Base-by-base conservation (phyloP, 2,113 vertebrate species). In the Caranx melampygus region DNA sequence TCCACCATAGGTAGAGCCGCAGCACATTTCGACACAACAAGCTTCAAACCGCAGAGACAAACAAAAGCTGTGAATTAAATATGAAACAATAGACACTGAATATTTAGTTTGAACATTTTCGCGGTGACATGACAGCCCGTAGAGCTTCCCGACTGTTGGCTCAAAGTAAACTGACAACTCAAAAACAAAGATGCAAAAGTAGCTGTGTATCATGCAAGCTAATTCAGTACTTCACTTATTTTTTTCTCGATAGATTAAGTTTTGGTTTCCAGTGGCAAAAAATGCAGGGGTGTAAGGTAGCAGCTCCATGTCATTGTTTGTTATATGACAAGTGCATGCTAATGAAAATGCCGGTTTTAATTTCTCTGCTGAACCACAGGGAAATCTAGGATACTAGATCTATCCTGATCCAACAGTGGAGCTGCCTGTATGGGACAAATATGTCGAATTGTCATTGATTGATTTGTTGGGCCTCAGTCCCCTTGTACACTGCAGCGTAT, bases 371-470 rank as follows among this genome's bases (percentile, higher is more conserved):
- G 57, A 3, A 76, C 83, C 81, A 31, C 60, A 0, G 72, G 87
- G 89, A 84, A 91, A 90, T 88, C 81, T 79, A 72, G 62, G 62
- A 65, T 51, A 7, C 49, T 16, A 64, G 84, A 92, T 92, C 87
- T 76, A 88, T 74, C 47, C 59, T 0, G 8, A 52, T 47, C 81
- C 49, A 31, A 75, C 79, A 63, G 87, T 81, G 78, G 61, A 57
- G 85, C 76, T 83, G 73, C 74, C 87, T 72, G 66, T 82, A 86
- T 21, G 67, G 72, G 82, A 92, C 88, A 87, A 88, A 91, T 83
- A 85, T 84, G 80, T 88, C 80, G 92, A 92, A 93, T 93, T 93
- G 91, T 88, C 87, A 88, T 78, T 85, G 89, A 94, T 93, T 94
- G 92, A 93, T 94, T 91, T 92, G 85, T 89, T 86, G 79, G 79